Evolutionary conservation across 2,797 vertebrate genomes (phyloP).

Genomic region (Arrhamphus sclerolepis): DNA sequence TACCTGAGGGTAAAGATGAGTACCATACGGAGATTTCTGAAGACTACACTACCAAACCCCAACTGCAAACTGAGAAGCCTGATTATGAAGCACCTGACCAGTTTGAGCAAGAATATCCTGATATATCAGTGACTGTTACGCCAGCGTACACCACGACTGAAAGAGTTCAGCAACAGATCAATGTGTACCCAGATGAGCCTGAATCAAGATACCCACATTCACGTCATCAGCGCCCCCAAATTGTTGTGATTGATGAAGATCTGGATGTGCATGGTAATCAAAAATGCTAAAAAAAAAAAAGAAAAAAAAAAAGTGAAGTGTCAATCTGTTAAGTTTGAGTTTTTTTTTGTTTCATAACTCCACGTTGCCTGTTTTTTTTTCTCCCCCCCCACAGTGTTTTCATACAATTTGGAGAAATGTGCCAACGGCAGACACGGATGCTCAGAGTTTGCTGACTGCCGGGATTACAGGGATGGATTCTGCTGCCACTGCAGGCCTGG

Average conservation of each 20-base stretch:
- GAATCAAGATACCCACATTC: conserved; percentile 16
- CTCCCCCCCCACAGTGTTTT: conserved; percentile 87
- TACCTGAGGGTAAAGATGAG: not conserved
- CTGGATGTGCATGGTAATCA: conserved; percentile 86
- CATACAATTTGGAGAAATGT: conserved; percentile 86
- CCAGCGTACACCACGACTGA: not conserved
- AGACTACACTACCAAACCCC: not conserved
- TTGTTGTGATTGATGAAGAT: conserved; percentile 86
- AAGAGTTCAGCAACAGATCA: not conserved
- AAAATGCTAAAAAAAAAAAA: too few relatives aligned
- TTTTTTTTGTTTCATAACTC: not conserved
- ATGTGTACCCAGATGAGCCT: not conserved
- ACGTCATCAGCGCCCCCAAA: conserved; percentile 76
- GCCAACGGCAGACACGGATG: conserved; percentile 85
- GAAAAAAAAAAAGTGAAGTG: too few relatives aligned
- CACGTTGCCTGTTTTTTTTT: too few relatives aligned
- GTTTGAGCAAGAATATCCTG: not conserved
- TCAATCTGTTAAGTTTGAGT: not conserved
- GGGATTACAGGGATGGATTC: conserved; percentile 85
- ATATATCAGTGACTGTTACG: not conserved
- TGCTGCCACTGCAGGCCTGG: conserved; percentile 90
- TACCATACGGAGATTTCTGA: conserved; percentile 4
- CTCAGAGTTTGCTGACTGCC: conserved; percentile 86
- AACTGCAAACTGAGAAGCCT: not conserved
- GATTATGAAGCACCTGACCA: not conserved